Evolutionary conservation across 2,888 invertebrate species (phyloP).

Genomic region (Leptinotarsa haldemani): DNA sequence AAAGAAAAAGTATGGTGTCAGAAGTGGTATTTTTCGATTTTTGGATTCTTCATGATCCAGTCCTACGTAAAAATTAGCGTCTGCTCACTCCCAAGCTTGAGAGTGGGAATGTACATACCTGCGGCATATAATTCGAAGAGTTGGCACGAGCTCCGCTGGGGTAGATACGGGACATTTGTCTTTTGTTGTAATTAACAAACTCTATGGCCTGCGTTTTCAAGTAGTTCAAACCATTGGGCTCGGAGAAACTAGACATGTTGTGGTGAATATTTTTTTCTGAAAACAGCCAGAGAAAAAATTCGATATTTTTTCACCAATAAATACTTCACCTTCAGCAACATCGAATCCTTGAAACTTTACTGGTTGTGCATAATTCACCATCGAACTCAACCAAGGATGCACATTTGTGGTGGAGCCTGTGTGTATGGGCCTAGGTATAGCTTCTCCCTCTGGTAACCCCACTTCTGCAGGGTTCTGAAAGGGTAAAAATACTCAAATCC

Average conservation of each 20-base stretch:
- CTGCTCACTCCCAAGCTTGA: too few relatives aligned
- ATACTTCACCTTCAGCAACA: constrained; percentile 86
- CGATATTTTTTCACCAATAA: neutral
- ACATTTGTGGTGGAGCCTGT: constrained; percentile 98
- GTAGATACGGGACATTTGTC: constrained; percentile 99
- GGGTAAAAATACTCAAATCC: neutral
- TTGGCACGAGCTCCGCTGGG: constrained; percentile 99
- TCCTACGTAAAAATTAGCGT: too few relatives aligned
- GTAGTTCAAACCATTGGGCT: constrained; percentile 95
- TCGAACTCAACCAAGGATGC: constrained; percentile 97
- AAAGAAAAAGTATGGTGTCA: neutral
- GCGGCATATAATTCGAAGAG: constrained; percentile 99
- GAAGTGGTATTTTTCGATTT: too few relatives aligned
- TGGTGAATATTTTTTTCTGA: constrained; percentile 94
- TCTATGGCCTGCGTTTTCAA: constrained; percentile 96
- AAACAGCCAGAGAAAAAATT: constrained; percentile 51
- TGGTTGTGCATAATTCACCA: constrained; percentile 99
- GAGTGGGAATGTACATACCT: constrained; percentile 69
- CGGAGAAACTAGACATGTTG: constrained; percentile 99
- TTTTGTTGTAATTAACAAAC: constrained; percentile 99
- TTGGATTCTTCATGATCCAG: too few relatives aligned
- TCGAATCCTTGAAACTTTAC: constrained; percentile 99
- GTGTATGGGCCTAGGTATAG: constrained; percentile 79
- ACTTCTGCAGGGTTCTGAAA: constrained; percentile 46
- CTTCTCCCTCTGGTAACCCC: constrained; percentile 70